A percentile compares a stretch with the other conserved stretches of the same genome.
Conservation (phyloP, 2,113 vertebrate genomes). For the Leptobrachium ailaonicum region DNA sequence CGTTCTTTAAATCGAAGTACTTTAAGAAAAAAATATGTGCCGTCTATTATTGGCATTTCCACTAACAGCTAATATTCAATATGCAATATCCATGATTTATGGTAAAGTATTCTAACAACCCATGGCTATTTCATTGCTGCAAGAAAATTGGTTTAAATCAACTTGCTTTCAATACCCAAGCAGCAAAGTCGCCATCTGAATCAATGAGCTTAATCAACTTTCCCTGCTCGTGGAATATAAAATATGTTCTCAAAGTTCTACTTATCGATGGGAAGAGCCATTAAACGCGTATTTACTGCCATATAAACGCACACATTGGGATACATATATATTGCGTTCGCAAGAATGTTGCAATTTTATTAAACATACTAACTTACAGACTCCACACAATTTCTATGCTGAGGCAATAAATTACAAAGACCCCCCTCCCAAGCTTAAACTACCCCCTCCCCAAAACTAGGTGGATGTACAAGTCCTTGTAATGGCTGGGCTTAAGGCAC, state of each 20-base stretch:
- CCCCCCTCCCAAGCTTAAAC: too few relatives aligned
- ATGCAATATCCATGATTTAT: constrained; percentile 22
- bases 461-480: too few relatives aligned
- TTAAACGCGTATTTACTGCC: constrained; percentile 6
- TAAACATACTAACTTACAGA: neutral
- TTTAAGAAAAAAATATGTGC: constrained; percentile 3
- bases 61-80: constrained; percentile 23
- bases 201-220: constrained; percentile 27
- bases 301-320: neutral
- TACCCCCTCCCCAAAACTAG: too few relatives aligned
- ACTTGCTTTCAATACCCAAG: constrained; percentile 9
- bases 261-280: neutral
- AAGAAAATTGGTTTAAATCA: constrained; percentile 22
- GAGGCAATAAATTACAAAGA: too few relatives aligned
- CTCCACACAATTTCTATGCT: neutral
- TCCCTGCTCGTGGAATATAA: constrained; percentile 1
- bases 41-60: constrained; percentile 29
- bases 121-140: neutral
- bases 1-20: neutral
- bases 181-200: constrained; percentile 15
- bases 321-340: neutral
- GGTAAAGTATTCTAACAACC: constrained; percentile 22
- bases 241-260: neutral
- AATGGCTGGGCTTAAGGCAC: too few relatives aligned
- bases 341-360: neutral